A percentile compares a stretch with the other conserved stretches of the same genome.
phyloP scores from a whole-genome alignment of 2,797 vertebrate species.

The Cryptoprocta ferox region DNA sequence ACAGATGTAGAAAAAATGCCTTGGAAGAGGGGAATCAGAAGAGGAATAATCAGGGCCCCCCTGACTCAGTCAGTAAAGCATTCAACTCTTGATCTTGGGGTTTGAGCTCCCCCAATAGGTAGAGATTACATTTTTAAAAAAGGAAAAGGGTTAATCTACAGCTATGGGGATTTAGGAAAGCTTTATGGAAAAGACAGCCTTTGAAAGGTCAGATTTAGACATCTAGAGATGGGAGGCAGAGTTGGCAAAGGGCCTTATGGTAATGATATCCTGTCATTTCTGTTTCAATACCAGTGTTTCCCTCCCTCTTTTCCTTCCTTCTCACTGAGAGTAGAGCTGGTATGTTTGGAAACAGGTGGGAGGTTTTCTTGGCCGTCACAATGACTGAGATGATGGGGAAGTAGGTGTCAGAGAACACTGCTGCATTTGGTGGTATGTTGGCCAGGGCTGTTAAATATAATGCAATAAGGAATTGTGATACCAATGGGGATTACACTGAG shows the following conservation, averaged over 20 bases:
- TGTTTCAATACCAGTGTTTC: background rate
- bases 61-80: background rate
- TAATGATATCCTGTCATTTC: background rate
- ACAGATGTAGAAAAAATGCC: background rate
- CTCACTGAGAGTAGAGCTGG: background rate
- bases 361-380: background rate
- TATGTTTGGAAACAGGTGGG: background rate
- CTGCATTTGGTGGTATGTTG: background rate
- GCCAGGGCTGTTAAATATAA: background rate
- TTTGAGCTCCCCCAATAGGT: background rate
- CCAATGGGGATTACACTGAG: background rate
- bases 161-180: background rate
- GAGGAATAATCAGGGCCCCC: background rate
- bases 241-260: background rate
- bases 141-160: background rate
- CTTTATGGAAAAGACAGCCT: background rate
- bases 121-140: background rate
- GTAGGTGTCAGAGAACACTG: background rate
- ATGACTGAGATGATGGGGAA: background rate
- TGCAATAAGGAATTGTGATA: conserved; percentile 16
- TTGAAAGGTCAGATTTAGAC: background rate
- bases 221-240: background rate
- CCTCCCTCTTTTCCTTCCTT: background rate
- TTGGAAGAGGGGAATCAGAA: background rate
- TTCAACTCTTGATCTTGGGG: background rate